phyloP scores from a whole-genome alignment of 2,888 invertebrate species.

The Coremacera marginata region DNA sequence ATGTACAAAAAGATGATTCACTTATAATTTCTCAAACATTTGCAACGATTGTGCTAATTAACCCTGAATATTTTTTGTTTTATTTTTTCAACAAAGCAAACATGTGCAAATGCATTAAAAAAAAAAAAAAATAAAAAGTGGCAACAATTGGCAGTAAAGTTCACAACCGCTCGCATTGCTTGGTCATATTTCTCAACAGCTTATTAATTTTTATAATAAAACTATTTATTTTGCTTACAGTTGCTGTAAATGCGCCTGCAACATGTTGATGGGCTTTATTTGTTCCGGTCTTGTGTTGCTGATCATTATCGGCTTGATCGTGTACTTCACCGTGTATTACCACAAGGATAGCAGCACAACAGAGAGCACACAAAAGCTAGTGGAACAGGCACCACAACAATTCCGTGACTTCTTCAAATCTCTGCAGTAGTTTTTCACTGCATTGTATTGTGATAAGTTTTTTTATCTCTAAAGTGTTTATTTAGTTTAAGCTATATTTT shows the following conservation, averaged over 20 bases:
- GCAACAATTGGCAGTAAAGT: too few relatives aligned
- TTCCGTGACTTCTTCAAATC: constrained; percentile 58
- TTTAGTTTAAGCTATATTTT: neutral
- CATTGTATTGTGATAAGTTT: neutral
- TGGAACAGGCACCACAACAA: constrained; percentile 53
- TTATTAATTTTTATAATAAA: neutral
- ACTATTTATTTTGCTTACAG: constrained; percentile 51
- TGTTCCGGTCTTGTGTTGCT: constrained; percentile 55
- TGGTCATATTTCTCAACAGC: neutral
- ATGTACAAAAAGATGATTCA: too few relatives aligned
- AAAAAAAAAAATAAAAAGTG: too few relatives aligned
- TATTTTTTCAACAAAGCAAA: too few relatives aligned
- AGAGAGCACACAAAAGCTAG: constrained; percentile 39
- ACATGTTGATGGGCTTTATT: constrained; percentile 58
- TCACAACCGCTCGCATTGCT: neutral
- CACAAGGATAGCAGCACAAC: constrained; percentile 51
- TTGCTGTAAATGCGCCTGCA: constrained; percentile 64
- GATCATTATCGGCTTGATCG: constrained; percentile 62
- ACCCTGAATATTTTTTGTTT: too few relatives aligned
- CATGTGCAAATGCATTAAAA: too few relatives aligned
- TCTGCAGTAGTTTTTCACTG: neutral
- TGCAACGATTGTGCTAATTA: too few relatives aligned
- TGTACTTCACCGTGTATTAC: constrained; percentile 62
- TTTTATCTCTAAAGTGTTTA: neutral
- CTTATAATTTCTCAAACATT: too few relatives aligned